Evolutionary conservation across 2,113 vertebrate genomes (phyloP), one percentile per base, ranked within the genome.

Genomic region (Urocitellus parryii): DNA sequence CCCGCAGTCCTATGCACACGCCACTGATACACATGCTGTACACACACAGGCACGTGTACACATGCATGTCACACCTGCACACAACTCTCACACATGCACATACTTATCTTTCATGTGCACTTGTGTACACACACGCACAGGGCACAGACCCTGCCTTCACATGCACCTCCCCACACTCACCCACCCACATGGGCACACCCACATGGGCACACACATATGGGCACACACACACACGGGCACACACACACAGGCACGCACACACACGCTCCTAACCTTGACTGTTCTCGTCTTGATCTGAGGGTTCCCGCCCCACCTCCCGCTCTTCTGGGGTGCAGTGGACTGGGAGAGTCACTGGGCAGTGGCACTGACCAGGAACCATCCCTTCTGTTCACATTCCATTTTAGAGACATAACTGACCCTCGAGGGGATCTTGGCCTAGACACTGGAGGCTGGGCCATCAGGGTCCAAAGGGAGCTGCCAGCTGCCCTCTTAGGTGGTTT

Each of bases 221-320:
- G 12, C 4, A 34, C 11, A 8, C 14, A 22, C 65, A 34, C 8
- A 48, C 34, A 3, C 13, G 7, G n/a, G n/a, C n/a, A n/a, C 42
- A 5, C 42, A 8, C 48, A 48, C 48, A 48, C 8, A 2, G 5
- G 12, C 4, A 34, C 11, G 12, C 20, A 22, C 65, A 34, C 8
- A 48, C 34, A 3, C 13, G 7, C 37, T 58, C 68, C 82, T 77
- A 51, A 81, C 39, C 1, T 48, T 80, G 76, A 10, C 86, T 1
- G 0, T 12, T 25, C 77, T 8, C 0, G 9, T 56, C 16, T 29
- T 70, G 2, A 56, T 3, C 4, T 2, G 4, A 70, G 81, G 32
- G 34, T 2, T 25, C 18, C 5, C 16, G 29, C 27, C 61, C 32
- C 16, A 24, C 27, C 48, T 10, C 24, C 3, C 3, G 1, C 42